A percentile compares a stretch with the other conserved stretches of the same genome.
These are phyloP conservation scores for Drosophila monieri DNA, from an alignment of 2,888 invertebrate genomes.

Conservation along the genomic window DNA sequence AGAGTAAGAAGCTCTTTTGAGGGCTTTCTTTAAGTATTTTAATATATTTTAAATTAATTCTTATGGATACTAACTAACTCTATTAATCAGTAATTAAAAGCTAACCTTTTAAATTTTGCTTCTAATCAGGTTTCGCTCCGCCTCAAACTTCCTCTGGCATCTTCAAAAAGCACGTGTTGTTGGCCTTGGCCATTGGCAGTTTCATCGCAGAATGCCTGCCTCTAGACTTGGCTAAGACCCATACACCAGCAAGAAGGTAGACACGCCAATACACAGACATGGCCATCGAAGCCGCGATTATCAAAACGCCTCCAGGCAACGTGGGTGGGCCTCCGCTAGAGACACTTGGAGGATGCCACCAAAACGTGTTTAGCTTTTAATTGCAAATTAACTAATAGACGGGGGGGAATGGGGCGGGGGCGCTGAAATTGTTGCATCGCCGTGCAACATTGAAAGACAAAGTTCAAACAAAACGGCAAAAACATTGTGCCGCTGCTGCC, in stretches of 20 bases:
- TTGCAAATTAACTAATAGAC: constrained; percentile 68
- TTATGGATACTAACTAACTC: neutral
- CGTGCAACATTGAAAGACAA: constrained; percentile 72
- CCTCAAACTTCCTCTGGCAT: constrained; percentile 31
- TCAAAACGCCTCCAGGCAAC: constrained; percentile 61
- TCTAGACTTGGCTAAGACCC: constrained; percentile 23
- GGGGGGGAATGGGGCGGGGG: constrained; percentile 1
- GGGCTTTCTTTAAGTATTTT: neutral
- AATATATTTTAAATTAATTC: neutral
- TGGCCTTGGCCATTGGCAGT: constrained; percentile 64
- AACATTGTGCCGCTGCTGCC: constrained; percentile 4
- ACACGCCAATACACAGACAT: constrained; percentile 13
- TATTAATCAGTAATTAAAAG: too few relatives aligned
- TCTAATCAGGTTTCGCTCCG: constrained; percentile 28
- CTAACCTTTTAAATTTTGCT: neutral
- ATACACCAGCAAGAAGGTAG: neutral
- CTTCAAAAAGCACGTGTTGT: constrained; percentile 65
- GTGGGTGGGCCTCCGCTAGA: constrained; percentile 65
- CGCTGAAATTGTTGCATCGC: constrained; percentile 50
- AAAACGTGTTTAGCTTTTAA: constrained; percentile 77
- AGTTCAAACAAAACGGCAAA: constrained; percentile 71
- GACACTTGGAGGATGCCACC: constrained; percentile 38
- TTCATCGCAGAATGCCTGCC: constrained; percentile 23
- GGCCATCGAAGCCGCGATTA: constrained; percentile 39
- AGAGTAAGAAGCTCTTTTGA: neutral